Base-by-base conservation (phyloP, 2,888 invertebrate genomes). In the Notocelia uddmanniana region DNA sequence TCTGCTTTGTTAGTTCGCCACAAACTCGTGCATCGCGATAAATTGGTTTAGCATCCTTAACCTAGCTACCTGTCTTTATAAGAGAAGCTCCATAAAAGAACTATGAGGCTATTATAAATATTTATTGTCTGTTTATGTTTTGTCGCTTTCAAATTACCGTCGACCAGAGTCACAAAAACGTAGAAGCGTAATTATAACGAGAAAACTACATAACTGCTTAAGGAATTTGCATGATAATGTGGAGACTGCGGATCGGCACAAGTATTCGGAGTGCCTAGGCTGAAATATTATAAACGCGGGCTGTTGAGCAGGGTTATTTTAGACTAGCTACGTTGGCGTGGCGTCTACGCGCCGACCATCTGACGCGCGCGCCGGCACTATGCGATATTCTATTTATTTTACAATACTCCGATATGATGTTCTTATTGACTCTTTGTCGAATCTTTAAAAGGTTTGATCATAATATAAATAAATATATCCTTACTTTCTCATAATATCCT, bases 271-370 rank as follows among this genome's bases (percentile, higher is more conserved):
- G 82, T 85, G 83, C 83, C 84, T 83, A 83, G 84, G 82, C 83
- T 87, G 83, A 87, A 88, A 89, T 87, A 85, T 87, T 85, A 83
- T 86, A 85, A 85, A 87, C 83, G 82, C 83, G 82, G 80, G 83
- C 79, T 73, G 75, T 76, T 68, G 15, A 41, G 78, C 76, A 58
- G 81, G 89, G 89, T 91, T 92, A 92, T 92, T 92, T 92, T 86
- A 77, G 89, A 88, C 85, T 79, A 77, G 78, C 80, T 85, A 88
- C 86, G 91, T 89, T 91, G 86, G 90, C 87, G 81, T 83, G 87
- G 84, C 87, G 87, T 87, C 86, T 87, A 85, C 60, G 45, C 52
- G 45, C 69, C 82, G 78, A 81, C 81, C 80, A 80, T 80, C 85
- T 83, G 84, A 85, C 85, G 86, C 81, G 80, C 81, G 78, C 77